phyloP scores from a whole-genome alignment of 2,113 vertebrate species.

The Pseudopipra pipra region DNA sequence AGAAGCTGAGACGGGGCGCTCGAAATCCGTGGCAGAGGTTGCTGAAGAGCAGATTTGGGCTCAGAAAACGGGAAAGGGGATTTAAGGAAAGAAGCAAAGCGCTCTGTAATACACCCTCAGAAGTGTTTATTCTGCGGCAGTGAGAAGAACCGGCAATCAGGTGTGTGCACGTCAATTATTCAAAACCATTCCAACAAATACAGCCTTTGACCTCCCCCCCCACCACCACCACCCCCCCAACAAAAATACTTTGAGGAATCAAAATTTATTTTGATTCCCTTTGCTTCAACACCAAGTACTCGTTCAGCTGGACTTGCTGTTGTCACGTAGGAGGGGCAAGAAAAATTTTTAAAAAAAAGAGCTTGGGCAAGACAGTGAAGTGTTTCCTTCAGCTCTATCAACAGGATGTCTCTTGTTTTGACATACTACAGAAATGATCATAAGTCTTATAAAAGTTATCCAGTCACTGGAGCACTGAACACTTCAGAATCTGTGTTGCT shows the following conservation, averaged over 20 bases:
- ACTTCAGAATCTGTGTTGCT: background rate
- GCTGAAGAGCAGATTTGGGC: background rate
- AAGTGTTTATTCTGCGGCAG: conserved; percentile 58
- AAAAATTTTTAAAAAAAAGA: background rate
- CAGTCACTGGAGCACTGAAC: background rate
- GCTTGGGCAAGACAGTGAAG: background rate
- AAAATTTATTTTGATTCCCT: conserved; percentile 8
- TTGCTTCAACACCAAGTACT: conserved; percentile 3
- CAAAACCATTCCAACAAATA: conserved; percentile 51
- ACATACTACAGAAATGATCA: background rate
- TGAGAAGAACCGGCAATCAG: conserved; percentile 5
- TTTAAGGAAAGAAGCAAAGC: background rate
- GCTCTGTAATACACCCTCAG: background rate
- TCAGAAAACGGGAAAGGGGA: background rate
- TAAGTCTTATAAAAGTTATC: conserved; percentile 10
- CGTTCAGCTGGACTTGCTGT: background rate
- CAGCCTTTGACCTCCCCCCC: background rate
- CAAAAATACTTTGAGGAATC: conserved; percentile 18
- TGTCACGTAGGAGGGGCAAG: background rate
- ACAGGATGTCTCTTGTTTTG: background rate
- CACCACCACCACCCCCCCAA: background rate
- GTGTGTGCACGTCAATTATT: conserved; percentile 9
- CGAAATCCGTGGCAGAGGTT: background rate
- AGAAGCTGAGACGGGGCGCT: background rate
- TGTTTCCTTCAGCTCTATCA: background rate